Percentiles rank a stretch among this genome's conserved stretches.
Evolutionary conservation across 2,797 vertebrate genomes (phyloP).

Genomic region (Alosa sapidissima): DNA sequence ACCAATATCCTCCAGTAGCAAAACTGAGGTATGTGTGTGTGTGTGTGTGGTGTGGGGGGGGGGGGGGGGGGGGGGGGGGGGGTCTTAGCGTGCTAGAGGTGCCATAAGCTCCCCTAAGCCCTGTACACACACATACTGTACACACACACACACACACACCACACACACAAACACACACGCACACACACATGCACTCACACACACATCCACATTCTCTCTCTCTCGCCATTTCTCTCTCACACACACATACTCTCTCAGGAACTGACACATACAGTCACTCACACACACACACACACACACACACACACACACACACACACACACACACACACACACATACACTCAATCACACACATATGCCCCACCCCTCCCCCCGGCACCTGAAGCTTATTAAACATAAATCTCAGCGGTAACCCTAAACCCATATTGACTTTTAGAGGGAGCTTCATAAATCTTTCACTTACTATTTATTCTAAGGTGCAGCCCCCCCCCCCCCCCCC

Average conservation of each 20-base stretch:
- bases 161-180: not conserved
- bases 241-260: not conserved
- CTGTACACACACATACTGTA: not conserved
- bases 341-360: slow-evolving; percentile 48
- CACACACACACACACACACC: not conserved
- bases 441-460: slow-evolving; percentile 72
- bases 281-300: not conserved
- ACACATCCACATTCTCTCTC: not conserved
- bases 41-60: slow-evolving; percentile 3
- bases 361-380: slow-evolving; percentile 65
- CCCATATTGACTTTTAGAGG: slow-evolving; percentile 76
- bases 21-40: not conserved
- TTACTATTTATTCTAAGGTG: slow-evolving; percentile 32
- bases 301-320: not conserved
- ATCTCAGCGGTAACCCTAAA: slow-evolving; percentile 75
- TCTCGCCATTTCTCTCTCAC: not conserved
- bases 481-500: not conserved
- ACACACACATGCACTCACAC: not conserved
- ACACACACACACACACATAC: slow-evolving; percentile 2
- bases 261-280: not conserved
- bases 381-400: slow-evolving; percentile 83
- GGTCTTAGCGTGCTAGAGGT: slow-evolving; percentile 19
- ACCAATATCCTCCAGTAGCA: slow-evolving; percentile 53
- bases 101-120: not conserved
- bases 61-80: slow-evolving; percentile 21